Evolutionary conservation across 2,888 invertebrate genomes (phyloP).

Genomic region (Oxyteleia sp.): DNA sequence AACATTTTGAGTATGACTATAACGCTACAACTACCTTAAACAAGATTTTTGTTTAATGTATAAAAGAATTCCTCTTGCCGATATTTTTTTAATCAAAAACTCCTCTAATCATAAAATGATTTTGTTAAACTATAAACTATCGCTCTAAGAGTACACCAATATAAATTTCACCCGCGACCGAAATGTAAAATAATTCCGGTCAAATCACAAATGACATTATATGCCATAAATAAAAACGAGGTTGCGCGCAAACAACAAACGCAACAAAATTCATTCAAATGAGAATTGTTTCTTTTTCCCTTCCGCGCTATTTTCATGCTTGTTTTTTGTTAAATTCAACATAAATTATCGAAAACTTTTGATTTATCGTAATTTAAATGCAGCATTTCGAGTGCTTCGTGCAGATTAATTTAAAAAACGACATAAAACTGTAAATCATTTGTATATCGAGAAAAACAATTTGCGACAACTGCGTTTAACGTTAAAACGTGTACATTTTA

Average conservation of each 20-base stretch:
- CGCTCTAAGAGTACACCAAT: too few species aligned
- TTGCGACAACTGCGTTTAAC: too few species aligned
- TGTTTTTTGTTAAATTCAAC: conserved; percentile 21
- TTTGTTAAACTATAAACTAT: too few species aligned
- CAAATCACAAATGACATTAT: background rate
- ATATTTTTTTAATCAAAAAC: too few species aligned
- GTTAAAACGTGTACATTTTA: too few species aligned
- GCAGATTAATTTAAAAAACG: conserved; percentile 42
- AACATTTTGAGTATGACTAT: too few species aligned
- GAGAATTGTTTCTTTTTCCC: background rate
- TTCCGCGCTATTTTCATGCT: background rate
- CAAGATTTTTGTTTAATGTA: too few species aligned
- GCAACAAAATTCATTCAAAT: background rate
- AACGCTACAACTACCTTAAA: too few species aligned
- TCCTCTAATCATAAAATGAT: too few species aligned
- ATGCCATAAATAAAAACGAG: background rate
- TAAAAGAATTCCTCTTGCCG: too few species aligned
- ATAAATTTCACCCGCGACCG: background rate
- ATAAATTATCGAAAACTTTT: conserved; percentile 36
- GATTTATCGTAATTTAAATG: conserved; percentile 44
- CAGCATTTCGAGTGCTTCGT: conserved; percentile 4
- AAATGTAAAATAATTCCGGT: conserved; percentile 3
- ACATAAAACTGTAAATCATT: too few species aligned
- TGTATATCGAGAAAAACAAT: too few species aligned
- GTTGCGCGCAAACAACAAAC: background rate